These are phyloP conservation scores for Pandemis heparana DNA, from an alignment of 2,888 invertebrate genomes.

Conservation along the genomic window DNA sequence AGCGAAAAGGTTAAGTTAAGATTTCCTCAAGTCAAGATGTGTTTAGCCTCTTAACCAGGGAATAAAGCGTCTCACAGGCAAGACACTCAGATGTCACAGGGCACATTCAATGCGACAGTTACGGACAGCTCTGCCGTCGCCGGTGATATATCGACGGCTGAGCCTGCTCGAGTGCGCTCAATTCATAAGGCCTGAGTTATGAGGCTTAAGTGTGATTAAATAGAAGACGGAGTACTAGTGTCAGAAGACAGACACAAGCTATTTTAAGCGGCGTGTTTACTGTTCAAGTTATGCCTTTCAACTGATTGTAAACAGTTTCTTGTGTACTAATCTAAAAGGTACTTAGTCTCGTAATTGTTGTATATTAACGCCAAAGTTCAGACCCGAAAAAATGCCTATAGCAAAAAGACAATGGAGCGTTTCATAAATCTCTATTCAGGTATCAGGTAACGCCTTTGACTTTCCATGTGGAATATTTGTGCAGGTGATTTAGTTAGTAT, in stretches of 20 bases:
- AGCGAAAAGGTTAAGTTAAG: too few species aligned
- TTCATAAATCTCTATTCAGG: too few species aligned
- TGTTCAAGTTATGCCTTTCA: conserved; percentile 3
- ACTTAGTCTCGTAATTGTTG: too few species aligned
- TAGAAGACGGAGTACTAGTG: background rate
- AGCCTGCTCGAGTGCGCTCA: background rate
- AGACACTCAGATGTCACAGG: background rate
- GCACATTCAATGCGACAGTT: conserved; percentile 12
- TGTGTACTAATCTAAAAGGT: background rate
- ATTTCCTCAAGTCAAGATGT: too few species aligned
- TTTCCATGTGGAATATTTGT: too few species aligned
- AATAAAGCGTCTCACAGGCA: background rate
- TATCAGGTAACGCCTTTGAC: too few species aligned
- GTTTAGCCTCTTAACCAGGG: too few species aligned
- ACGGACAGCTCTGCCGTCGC: conserved; percentile 11
- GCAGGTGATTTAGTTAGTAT: too few species aligned
- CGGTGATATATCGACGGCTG: background rate
- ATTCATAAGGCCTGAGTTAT: conserved; percentile 25
- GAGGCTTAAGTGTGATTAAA: conserved; percentile 33
- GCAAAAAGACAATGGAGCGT: too few species aligned
- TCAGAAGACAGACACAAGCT: conserved; percentile 19
- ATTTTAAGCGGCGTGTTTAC: conserved; percentile 1
- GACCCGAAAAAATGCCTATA: too few species aligned
- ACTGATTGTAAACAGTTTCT: background rate
- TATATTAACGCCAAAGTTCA: too few species aligned